These are phyloP conservation scores for Eupithecia vulgata DNA, from an alignment of 2,888 invertebrate genomes.

Conservation along the genomic window DNA sequence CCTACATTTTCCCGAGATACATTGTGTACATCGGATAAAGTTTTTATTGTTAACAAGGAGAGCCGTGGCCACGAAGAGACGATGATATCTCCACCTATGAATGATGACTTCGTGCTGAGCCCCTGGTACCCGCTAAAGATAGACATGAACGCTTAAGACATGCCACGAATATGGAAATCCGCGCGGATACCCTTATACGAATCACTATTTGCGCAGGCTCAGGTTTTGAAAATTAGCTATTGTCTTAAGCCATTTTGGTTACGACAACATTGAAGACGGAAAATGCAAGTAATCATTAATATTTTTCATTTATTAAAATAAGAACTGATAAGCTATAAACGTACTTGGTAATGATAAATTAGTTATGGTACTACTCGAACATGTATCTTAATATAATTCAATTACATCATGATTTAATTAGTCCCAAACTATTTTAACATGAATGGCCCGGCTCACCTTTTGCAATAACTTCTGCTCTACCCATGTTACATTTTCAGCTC, in stretches of 20 bases:
- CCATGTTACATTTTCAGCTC: not conserved
- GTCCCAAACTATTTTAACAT: not conserved
- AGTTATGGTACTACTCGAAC: not conserved
- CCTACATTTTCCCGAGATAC: constrained; percentile 72
- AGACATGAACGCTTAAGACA: constrained; percentile 72
- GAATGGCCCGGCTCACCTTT: not conserved
- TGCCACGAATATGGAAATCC: constrained; percentile 78
- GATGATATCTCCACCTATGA: constrained; percentile 83
- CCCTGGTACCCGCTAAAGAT: constrained; percentile 74
- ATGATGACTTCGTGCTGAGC: constrained; percentile 83
- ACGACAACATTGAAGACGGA: not conserved
- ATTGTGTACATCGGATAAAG: constrained; percentile 78
- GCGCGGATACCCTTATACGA: constrained; percentile 36
- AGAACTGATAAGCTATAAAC: too few species aligned
- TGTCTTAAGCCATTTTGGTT: constrained; percentile 20
- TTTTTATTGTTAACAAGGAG: constrained; percentile 84
- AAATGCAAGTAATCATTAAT: not conserved
- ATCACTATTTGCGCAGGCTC: constrained; percentile 32
- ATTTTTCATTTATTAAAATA: not conserved
- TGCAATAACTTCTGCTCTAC: not conserved
- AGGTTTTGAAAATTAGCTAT: constrained; percentile 37
- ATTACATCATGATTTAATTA: not conserved
- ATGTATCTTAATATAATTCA: not conserved
- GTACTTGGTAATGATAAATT: not conserved
- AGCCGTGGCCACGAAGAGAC: constrained; percentile 77